Conservation (phyloP, 2,888 invertebrate genomes). For the Macaria liturata region DNA sequence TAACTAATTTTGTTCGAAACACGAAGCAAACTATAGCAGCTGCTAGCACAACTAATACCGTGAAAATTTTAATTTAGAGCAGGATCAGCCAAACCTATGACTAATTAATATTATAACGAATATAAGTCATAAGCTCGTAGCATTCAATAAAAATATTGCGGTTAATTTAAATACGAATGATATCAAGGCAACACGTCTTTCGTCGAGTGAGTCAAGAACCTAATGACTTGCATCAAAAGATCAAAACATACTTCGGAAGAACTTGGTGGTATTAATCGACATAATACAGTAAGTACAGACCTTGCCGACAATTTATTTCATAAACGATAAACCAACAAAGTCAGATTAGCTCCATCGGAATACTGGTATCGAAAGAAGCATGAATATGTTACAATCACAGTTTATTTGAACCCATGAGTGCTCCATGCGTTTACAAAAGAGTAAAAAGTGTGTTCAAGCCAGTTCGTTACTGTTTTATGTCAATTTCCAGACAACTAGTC, state of each 20-base stretch:
- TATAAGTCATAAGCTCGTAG: slow-evolving; percentile 40
- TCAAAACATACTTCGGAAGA: slow-evolving; percentile 20
- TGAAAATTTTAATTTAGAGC: too few relatives aligned
- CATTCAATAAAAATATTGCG: slow-evolving; percentile 40
- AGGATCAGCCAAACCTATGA: slow-evolving; percentile 42
- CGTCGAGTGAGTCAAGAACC: slow-evolving; percentile 43
- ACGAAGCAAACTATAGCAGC: too few relatives aligned
- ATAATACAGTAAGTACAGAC: too few relatives aligned
- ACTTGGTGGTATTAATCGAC: slow-evolving; percentile 5
- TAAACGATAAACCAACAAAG: too few relatives aligned
- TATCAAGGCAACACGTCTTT: slow-evolving; percentile 30
- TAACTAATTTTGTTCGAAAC: too few relatives aligned
- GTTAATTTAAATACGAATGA: slow-evolving; percentile 40
- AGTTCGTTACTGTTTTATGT: slow-evolving; percentile 8
- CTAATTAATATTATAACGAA: slow-evolving; percentile 33
- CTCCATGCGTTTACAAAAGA: too few relatives aligned
- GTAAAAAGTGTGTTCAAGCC: too few relatives aligned
- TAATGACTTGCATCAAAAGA: slow-evolving; percentile 40
- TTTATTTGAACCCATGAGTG: too few relatives aligned
- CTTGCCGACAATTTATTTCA: too few relatives aligned
- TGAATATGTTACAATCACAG: too few relatives aligned
- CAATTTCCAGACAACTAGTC: slow-evolving; percentile 37
- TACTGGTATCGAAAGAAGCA: too few relatives aligned
- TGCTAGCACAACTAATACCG: not conserved
- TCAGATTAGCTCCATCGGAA: too few relatives aligned